These are phyloP conservation scores for Chaetogeoica ovagalla DNA, from an alignment of 2,888 invertebrate species.

Conservation along the genomic window DNA sequence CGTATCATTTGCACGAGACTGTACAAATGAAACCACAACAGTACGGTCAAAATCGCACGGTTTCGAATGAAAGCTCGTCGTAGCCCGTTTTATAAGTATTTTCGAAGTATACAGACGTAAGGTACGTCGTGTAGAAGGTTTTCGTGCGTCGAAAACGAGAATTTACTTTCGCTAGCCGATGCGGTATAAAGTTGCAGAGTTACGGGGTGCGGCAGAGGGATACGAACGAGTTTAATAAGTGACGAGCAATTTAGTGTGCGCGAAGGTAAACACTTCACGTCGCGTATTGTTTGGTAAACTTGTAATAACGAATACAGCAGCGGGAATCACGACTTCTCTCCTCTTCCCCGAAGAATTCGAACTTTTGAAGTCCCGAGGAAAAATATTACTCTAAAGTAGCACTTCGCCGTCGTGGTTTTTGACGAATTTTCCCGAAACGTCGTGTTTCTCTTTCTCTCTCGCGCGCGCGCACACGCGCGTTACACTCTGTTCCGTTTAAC, in stretches of 20 bases:
- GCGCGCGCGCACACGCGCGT: too few species aligned
- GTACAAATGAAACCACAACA: too few species aligned
- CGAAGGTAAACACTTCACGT: background rate
- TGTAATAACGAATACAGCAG: conserved; percentile 18
- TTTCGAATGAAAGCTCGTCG: too few species aligned
- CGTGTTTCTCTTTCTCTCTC: too few species aligned
- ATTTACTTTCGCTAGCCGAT: conserved; percentile 18
- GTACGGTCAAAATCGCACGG: too few species aligned
- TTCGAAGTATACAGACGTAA: too few species aligned
- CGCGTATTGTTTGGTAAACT: conserved; percentile 28
- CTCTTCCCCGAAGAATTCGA: background rate
- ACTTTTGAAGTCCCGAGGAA: background rate
- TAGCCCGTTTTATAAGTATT: too few species aligned
- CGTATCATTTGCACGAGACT: too few species aligned
- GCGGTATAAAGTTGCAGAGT: too few species aligned
- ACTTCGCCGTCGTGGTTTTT: background rate
- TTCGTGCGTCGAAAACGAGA: conserved; percentile 7
- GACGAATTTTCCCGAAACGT: background rate
- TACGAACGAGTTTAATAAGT: conserved; percentile 21
- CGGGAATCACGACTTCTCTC: background rate
- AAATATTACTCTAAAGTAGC: background rate
- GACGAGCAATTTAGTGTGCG: conserved; percentile 21
- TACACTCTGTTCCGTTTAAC: too few species aligned
- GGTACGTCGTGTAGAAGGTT: too few species aligned
- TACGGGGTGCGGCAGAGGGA: conserved; percentile 15